A percentile compares a stretch with the other conserved stretches of the same genome.
Conservation (phyloP, 2,888 invertebrate species). For the Calliopum simillimum region DNA sequence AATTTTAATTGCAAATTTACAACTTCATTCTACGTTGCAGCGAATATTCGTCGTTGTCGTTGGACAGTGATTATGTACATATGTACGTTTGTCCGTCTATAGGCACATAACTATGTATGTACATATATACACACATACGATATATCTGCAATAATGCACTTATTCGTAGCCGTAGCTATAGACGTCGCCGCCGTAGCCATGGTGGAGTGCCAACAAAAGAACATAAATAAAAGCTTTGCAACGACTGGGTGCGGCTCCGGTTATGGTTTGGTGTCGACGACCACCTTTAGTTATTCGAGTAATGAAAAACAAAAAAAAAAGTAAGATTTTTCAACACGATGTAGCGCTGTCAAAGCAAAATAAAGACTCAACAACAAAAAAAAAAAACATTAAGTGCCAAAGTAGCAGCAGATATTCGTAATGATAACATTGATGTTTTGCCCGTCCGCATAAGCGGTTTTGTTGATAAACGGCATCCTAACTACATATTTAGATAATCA, state of each 20-base stretch:
- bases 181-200: conserved; percentile 10
- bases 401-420: too few species aligned
- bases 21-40: neutral
- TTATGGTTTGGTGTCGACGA: conserved; percentile 44
- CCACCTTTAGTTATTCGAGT: conserved; percentile 31
- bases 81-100: too few species aligned
- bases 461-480: too few species aligned
- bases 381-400: too few species aligned
- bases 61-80: conserved; percentile 4
- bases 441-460: too few species aligned
- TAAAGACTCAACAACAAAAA: too few species aligned
- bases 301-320: too few species aligned
- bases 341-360: too few species aligned
- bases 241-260: conserved; percentile 38
- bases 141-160: conserved; percentile 27
- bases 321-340: too few species aligned
- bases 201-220: conserved; percentile 38
- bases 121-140: conserved; percentile 2
- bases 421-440: too few species aligned
- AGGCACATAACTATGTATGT: conserved; percentile 21
- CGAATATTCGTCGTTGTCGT: neutral
- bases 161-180: conserved; percentile 13
- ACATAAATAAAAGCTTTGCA: conserved; percentile 40
- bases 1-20: conserved; percentile 18
- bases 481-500: too few species aligned